A percentile compares a stretch with the other conserved stretches of the same genome.
Conservation (phyloP, 2,888 invertebrate genomes). For the Xanthorhoe designata region DNA sequence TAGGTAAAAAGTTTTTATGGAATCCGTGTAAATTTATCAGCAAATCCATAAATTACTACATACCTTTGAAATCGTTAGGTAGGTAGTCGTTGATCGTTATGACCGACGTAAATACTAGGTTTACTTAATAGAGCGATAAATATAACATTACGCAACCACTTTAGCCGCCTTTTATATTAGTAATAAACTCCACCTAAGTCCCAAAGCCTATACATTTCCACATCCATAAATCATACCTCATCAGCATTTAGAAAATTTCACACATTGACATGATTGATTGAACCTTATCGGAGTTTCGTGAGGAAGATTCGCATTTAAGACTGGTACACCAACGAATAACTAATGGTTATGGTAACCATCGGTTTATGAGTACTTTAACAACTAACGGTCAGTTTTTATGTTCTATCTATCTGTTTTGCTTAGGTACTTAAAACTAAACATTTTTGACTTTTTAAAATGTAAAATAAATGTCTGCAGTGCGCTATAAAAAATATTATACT, state of each 20-base stretch:
- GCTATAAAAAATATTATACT: no score
- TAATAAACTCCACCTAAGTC: constrained; percentile 1
- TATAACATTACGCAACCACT: constrained; percentile 7
- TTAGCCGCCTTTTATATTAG: constrained; percentile 1
- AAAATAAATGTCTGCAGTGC: no score
- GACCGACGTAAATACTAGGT: not conserved
- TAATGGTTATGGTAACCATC: not conserved
- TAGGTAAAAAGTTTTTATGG: not conserved
- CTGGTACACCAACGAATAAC: constrained; percentile 9
- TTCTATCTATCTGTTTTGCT: no score
- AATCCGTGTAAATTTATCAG: not conserved
- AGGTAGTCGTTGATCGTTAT: not conserved
- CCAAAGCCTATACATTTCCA: constrained; percentile 1
- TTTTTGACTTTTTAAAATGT: not conserved
- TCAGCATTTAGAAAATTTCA: constrained; percentile 35
- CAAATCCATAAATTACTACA: not conserved
- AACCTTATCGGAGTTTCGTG: constrained; percentile 47
- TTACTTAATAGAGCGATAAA: not conserved
- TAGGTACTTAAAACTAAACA: no score
- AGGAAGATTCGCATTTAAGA: constrained; percentile 45
- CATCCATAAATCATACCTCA: constrained; percentile 24
- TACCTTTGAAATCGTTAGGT: not conserved
- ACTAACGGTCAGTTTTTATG: not conserved
- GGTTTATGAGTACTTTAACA: not conserved
- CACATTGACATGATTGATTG: constrained; percentile 50